phyloP scores from a whole-genome alignment of 2,797 vertebrate genomes.

The Apodemus agrarius region DNA sequence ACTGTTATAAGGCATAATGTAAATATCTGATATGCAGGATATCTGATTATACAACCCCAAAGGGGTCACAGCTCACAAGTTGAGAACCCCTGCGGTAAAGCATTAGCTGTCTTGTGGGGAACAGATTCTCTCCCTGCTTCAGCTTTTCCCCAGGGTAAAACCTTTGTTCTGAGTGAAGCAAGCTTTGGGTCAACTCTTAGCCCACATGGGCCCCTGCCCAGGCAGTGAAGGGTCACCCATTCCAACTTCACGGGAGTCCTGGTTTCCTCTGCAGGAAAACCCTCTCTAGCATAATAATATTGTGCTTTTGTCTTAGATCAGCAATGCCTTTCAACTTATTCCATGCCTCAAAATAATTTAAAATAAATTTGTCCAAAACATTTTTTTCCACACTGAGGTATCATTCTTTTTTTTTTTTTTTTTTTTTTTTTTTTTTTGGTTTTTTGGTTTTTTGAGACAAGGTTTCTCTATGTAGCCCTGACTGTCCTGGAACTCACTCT shows the following conservation, averaged over 20 bases:
- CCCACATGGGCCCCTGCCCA: not conserved
- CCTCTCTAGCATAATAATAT: not conserved
- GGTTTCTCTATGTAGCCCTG: no score
- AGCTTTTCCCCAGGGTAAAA: not conserved
- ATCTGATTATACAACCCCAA: no score
- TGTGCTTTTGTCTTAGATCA: not conserved
- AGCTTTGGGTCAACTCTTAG: not conserved
- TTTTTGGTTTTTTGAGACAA: no score
- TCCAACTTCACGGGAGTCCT: not conserved
- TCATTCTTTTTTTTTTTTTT: no score
- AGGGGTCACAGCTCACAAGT: not conserved
- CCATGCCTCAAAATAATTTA: constrained; percentile 25
- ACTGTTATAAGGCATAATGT: no score
- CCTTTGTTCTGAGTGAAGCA: not conserved
- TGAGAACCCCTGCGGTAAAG: not conserved
- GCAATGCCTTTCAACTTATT: not conserved
- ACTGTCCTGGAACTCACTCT: no score
- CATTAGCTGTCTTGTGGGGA: not conserved
- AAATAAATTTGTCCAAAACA: constrained; percentile 26
- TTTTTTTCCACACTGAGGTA: not conserved
- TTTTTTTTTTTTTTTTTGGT: no score
- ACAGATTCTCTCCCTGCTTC: not conserved
- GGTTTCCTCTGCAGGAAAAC: not conserved
- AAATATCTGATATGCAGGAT: no score
- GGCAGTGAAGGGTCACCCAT: not conserved